phyloP scores from a whole-genome alignment of 2,888 invertebrate species.

The Megamerina dolium region DNA sequence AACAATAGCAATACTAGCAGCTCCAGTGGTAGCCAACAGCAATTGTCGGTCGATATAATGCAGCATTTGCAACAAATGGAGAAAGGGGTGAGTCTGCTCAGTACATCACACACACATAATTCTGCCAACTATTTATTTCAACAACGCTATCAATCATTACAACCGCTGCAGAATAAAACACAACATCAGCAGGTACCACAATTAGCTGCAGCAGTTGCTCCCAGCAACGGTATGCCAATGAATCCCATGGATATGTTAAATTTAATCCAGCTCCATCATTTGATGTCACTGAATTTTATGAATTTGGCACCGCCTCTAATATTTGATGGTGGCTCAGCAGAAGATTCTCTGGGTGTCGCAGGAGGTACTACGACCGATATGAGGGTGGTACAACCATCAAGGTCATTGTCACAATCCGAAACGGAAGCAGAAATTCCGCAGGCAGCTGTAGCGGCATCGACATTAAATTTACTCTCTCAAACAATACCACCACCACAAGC shows the following conservation, averaged over 20 bases:
- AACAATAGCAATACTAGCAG: too few relatives aligned
- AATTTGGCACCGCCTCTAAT: slow-evolving; percentile 80
- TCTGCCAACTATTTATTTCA: too few relatives aligned
- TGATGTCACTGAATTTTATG: slow-evolving; percentile 91
- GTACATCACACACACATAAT: background rate
- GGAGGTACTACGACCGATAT: slow-evolving; percentile 52
- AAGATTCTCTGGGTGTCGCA: slow-evolving; percentile 5
- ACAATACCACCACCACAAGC: too few relatives aligned
- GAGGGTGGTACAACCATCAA: too few relatives aligned
- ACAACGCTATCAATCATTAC: slow-evolving; percentile 30
- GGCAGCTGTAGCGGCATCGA: slow-evolving; percentile 31
- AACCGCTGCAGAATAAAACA: slow-evolving; percentile 42
- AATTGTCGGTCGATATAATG: slow-evolving; percentile 17
- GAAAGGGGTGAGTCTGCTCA: slow-evolving; percentile 1
- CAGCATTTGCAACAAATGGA: slow-evolving; percentile 20
- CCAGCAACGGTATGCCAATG: slow-evolving; percentile 58
- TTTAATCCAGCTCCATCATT: slow-evolving; percentile 81
- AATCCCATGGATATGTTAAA: slow-evolving; percentile 81
- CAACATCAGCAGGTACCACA: slow-evolving; percentile 41
- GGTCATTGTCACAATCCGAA: too few relatives aligned
- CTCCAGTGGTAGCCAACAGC: too few relatives aligned
- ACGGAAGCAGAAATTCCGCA: slow-evolving; percentile 24
- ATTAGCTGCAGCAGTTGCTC: slow-evolving; percentile 30
- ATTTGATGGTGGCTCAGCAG: slow-evolving; percentile 33
- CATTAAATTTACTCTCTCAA: background rate